These are phyloP conservation scores for Theretra japonica DNA, from an alignment of 2,888 invertebrate species.

Conservation along the genomic window DNA sequence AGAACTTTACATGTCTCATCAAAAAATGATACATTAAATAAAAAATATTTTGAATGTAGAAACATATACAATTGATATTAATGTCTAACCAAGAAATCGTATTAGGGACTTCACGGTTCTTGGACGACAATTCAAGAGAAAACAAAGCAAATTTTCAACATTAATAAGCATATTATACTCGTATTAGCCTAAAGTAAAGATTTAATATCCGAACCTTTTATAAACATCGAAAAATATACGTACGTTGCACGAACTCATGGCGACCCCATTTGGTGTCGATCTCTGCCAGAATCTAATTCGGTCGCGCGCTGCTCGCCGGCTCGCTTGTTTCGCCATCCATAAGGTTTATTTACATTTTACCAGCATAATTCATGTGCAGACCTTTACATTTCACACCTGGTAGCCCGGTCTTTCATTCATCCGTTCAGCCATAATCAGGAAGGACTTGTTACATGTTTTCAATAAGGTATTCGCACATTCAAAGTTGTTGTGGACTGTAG, in stretches of 20 bases:
- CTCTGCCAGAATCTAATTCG: conserved; percentile 74
- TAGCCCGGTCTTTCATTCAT: not conserved
- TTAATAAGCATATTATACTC: too few species aligned
- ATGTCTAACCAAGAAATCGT: too few species aligned
- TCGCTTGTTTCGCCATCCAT: conserved; percentile 62
- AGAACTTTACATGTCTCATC: too few species aligned
- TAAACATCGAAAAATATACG: not conserved
- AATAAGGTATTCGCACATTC: not conserved
- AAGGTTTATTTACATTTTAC: conserved; percentile 50
- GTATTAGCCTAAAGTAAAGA: not conserved
- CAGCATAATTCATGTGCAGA: conserved; percentile 25
- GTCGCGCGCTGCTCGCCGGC: conserved; percentile 51
- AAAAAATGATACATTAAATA: too few species aligned
- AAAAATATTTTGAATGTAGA: too few species aligned
- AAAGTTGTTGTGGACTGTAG: not conserved
- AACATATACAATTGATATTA: too few species aligned
- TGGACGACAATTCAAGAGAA: too few species aligned
- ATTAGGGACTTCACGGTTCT: too few species aligned
- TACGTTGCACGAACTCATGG: conserved; percentile 35
- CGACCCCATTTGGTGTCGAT: conserved; percentile 49
- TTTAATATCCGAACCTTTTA: not conserved
- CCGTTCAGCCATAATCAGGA: not conserved
- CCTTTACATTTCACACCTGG: conserved; percentile 7
- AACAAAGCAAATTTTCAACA: too few species aligned
- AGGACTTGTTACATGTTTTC: not conserved